Base-by-base conservation (phyloP, 2,113 vertebrate genomes). In the Mus spicilegus region DNA sequence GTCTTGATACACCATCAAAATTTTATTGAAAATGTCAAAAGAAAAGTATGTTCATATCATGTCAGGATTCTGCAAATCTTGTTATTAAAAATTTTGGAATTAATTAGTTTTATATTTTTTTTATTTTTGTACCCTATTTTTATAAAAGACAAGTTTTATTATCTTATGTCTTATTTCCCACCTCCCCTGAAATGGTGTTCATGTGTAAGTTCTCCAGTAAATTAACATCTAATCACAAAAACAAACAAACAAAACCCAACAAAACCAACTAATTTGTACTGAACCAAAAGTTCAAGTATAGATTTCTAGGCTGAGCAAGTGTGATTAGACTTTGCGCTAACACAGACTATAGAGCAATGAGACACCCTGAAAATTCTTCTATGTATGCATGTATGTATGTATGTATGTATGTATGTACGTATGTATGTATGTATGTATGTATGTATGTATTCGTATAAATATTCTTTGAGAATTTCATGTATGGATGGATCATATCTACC, bases 241-340 rank as follows among this genome's bases (percentile, higher is more conserved):
- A 26, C 42, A 42, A 42, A 42, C 42, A 42, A 42, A 42, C 42
- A 42, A 42, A 42, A 42, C 42, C 42, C 42, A 42, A 42, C 42
- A 42, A 42, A 42, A 42, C 42, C 42, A 42, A 26, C 24, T 88
- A 36, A 85, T 65, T 92, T 88, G 39, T 54, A 67, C 33, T 49
- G 46, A 92, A 76, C 72, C 95, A 39, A 93, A 93, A 81, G 46
- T 63, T 95, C 65, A 77, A 96, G 80, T 81, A 58, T 17, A 95
- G 72, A 97, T 93, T 88, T 67, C 39, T 49, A 56, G 42, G 20
- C 5, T 78, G 76, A 92, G 61, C 17, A 86, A 22, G 5, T 54
- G 1, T 33, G 77, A 67, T 87, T 54, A 91, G 16, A 36, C 36
- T 86, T 91, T 36, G 85, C 30, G 65, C 4, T 81, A 85, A 89